phyloP scores from a whole-genome alignment of 1,140 invertebrate genomes.

The Hyposmocoma kahamanoa region DNA sequence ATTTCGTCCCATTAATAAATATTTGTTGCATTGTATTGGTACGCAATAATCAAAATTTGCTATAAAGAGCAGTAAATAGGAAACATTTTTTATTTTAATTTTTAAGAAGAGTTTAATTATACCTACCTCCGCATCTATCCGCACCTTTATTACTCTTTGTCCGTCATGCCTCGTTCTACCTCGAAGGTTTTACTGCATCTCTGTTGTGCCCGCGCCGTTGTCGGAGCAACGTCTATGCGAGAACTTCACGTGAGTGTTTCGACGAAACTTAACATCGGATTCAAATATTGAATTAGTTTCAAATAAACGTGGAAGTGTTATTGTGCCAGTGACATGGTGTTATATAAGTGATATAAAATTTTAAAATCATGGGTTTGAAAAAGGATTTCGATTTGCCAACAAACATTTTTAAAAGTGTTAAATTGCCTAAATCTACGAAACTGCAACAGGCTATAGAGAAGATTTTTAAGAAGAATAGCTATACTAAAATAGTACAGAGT shows the following conservation, averaged over 20 bases:
- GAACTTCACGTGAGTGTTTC: constrained; percentile 25
- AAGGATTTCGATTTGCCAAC: constrained; percentile 60
- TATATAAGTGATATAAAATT: constrained; percentile 1
- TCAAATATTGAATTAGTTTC: too few species aligned
- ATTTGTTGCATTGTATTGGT: too few species aligned
- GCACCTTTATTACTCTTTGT: constrained; percentile 34
- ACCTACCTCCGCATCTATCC: not conserved
- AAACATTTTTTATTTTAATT: too few species aligned
- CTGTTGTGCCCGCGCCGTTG: constrained; percentile 61
- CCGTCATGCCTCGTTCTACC: constrained; percentile 29
- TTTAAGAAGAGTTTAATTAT: too few species aligned
- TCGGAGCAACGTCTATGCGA: constrained; percentile 39
- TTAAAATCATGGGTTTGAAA: constrained; percentile 66
- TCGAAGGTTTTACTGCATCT: constrained; percentile 34
- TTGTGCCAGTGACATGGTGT: constrained; percentile 42
- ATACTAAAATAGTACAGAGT: constrained; percentile 66
- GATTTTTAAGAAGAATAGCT: constrained; percentile 61
- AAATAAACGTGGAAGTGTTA: constrained; percentile 29
- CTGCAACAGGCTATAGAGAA: constrained; percentile 60
- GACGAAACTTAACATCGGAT: too few species aligned
- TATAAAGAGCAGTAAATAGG: not conserved
- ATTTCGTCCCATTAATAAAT: too few species aligned
- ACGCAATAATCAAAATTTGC: too few species aligned
- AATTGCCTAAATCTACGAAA: constrained; percentile 53
- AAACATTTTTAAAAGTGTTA: constrained; percentile 61